Evolutionary conservation across 2,113 vertebrate genomes (phyloP), one percentile per base, ranked within the genome.

Genomic region (Catagonus wagneri): DNA sequence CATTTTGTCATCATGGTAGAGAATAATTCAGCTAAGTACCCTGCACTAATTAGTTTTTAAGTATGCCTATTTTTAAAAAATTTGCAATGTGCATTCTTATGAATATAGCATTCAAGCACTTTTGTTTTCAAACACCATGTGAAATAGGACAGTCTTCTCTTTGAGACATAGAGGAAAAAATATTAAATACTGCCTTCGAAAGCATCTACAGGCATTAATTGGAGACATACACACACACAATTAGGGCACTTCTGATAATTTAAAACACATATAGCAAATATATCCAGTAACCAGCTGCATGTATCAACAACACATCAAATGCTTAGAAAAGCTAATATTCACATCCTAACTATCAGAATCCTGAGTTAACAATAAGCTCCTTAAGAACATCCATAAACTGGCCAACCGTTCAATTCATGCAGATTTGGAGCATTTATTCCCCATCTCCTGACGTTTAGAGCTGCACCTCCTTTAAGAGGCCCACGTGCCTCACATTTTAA

Each of bases 61-160:
- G 36, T 27, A 11, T 39, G 27, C 32, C 1, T 29, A 72, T 74
- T 81, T 94, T 81, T 80, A 65, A 71, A 71, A 88, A 87, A 50
- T 32, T 61, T 83, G n/a, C 8, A 76, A 63, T 32, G 19, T 23
- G 66, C 6, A 74, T 69, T 93, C 7, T 69, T 79, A 78, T 29
- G 7, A 95, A 65, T 68, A 87, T 69, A 63, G 25, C 6, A 90
- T 92, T 71, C 4, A 71, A 94, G 60, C 9, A 81, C 19, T 86
- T 83, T 94, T 89, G 50, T 69, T 56, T 58, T 58, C 76, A 79
- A 58, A 58, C 1, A 88, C 13, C 61, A 83, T 8, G 52, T 54
- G 22, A 89, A 95, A 68, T 72, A 68, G 75, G n/a, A 71, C 15
- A 68, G 22, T 54, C 27, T 85, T 94, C 25, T 84, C 61, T 90